phyloP scores from a whole-genome alignment of 2,797 vertebrate genomes.

The Ambastaia sidthimunki region DNA sequence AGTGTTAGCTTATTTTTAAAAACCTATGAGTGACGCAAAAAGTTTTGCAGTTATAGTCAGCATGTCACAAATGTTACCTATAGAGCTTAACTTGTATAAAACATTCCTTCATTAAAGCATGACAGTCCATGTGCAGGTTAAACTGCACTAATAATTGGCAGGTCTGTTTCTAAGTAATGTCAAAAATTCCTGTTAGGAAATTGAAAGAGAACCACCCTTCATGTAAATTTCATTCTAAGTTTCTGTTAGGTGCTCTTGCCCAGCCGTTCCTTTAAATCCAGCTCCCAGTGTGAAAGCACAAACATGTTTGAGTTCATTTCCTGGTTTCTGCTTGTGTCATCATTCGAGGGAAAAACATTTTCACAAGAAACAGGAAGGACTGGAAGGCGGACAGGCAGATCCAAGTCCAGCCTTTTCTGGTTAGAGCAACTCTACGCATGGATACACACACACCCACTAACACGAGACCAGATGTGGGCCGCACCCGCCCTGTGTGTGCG shows the following conservation, averaged over 20 bases:
- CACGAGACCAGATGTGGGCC: conserved; percentile 22
- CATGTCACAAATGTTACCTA: not conserved
- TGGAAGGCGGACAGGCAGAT: not conserved
- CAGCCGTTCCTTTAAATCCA: not conserved
- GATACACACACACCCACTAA: conserved; percentile 25
- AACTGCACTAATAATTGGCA: not conserved
- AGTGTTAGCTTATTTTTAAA: no score
- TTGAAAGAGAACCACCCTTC: not conserved
- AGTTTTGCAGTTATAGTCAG: no score
- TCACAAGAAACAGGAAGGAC: conserved; percentile 18
- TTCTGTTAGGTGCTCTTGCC: no score
- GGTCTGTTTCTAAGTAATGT: not conserved
- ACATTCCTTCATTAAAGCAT: not conserved
- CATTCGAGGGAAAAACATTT: not conserved
- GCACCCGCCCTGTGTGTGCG: conserved; percentile 16
- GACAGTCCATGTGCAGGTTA: not conserved
- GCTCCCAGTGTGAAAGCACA: not conserved
- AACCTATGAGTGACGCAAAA: not conserved
- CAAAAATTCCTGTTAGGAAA: not conserved
- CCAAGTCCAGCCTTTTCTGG: conserved; percentile 27
- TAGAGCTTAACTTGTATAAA: not conserved
- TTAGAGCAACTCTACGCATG: not conserved
- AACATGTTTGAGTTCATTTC: not conserved
- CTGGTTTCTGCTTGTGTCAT: conserved; percentile 22
- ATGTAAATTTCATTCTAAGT: no score